Evolutionary conservation across 2,797 vertebrate species (phyloP).

Genomic region (Buceros bicornis): DNA sequence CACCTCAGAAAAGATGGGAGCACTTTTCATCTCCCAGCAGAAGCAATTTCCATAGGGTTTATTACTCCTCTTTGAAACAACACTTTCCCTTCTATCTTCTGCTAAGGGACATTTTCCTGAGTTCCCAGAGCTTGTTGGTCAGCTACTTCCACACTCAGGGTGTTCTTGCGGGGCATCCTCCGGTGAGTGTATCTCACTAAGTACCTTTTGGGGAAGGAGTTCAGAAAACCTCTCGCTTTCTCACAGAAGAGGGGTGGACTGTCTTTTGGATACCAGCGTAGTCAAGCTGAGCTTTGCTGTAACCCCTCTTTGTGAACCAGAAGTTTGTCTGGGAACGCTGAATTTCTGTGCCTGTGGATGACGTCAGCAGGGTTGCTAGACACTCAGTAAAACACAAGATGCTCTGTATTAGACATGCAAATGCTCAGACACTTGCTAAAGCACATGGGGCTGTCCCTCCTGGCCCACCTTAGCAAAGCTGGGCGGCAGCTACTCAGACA

Average conservation of each 20-base stretch:
- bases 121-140: neutral
- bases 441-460: neutral
- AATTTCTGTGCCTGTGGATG: neutral
- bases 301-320: neutral
- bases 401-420: neutral
- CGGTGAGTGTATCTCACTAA: neutral
- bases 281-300: neutral
- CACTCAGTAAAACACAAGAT: neutral
- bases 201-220: neutral
- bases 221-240: neutral
- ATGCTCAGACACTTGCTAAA: neutral
- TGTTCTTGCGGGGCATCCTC: neutral
- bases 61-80: neutral
- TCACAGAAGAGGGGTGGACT: neutral
- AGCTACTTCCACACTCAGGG: neutral
- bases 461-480: neutral
- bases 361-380: neutral
- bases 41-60: neutral
- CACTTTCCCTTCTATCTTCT: neutral
- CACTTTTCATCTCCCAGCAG: neutral
- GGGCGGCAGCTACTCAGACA: neutral
- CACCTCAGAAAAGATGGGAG: neutral
- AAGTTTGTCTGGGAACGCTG: neutral
- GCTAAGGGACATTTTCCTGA: neutral
- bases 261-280: neutral